Base-by-base conservation (phyloP, 1,140 invertebrate species). In the Spodoptera litura region DNA sequence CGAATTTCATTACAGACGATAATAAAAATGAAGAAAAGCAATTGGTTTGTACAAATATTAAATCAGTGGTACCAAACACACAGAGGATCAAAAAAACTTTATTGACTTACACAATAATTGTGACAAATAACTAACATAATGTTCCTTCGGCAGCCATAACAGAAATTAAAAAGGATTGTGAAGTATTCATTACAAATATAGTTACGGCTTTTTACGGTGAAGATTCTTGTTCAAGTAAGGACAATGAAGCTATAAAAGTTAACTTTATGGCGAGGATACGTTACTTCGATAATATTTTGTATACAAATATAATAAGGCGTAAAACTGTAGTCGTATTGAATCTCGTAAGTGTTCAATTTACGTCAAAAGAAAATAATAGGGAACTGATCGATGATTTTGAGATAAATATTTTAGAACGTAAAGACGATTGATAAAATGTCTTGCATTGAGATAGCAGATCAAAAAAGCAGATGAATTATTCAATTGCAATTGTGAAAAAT, bases 211-310 rank as follows among this genome's bases (percentile, higher is more conserved):
- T 44, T 68, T 52, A 68, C 49, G 55, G 31, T 38, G 53, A 61
- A 74, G 55, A 59, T 58, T 61, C 71, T 74, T 59, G 20, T 61
- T 61, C 55, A 61, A 51, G 55, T 61, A 61, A 74, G 56, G 71
- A 74, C 71, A 74, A 74, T 74, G 71, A 61, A 51, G 71, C 71
- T 51, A 74, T 74, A 74, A 74, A 74, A 27, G 55, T 70, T 70
- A 31, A 13, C 31, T 74, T 74, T 59, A 59, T 58, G 49, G 55
- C 15, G n/a, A 61, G 55, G 68, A 51, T 61, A 61, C 55, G 56
- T 74, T 61, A 61, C 38, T 49, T 61, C 31, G 27, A 61, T 73
- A 59, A 51, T 74, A 61, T 49, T 74, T 51, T 3, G 56, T 74
- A 25, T 20, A 51, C 38, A 49, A 61, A 61, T 58, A 59, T 74